Evolutionary conservation across 2,113 vertebrate genomes (phyloP).

Genomic region (Sprattus sprattus): DNA sequence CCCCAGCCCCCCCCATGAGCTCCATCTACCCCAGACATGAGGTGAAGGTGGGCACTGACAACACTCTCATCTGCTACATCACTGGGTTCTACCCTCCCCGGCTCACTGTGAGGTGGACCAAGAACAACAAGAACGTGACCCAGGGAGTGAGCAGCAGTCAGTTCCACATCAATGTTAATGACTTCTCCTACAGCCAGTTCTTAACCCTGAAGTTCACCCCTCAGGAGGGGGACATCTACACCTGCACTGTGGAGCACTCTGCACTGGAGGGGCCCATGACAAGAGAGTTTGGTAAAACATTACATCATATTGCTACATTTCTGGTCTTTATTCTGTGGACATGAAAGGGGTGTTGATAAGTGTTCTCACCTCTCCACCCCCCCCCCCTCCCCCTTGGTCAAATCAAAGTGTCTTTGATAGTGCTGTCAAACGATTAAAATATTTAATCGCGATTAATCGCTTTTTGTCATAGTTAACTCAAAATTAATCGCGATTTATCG

Average conservation of each 20-base stretch:
- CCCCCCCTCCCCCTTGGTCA: too few species aligned
- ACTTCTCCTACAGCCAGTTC: constrained; percentile 60
- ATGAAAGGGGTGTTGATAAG: too few species aligned
- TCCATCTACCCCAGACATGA: constrained; percentile 52
- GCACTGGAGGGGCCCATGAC: constrained; percentile 2
- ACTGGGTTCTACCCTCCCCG: constrained; percentile 71
- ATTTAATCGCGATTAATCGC: too few species aligned
- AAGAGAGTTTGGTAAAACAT: background rate
- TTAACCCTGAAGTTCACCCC: constrained; percentile 63
- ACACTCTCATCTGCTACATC: constrained; percentile 69
- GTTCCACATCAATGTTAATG: constrained; percentile 53
- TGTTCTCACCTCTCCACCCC: too few species aligned
- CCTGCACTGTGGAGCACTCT: too few species aligned
- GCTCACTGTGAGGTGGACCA: constrained; percentile 68
- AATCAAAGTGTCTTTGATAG: too few species aligned
- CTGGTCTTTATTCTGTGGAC: too few species aligned
- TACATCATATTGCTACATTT: background rate
- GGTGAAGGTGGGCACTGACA: constrained; percentile 51
- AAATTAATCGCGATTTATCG: too few species aligned
- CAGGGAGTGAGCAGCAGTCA: constrained; percentile 49
- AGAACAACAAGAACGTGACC: constrained; percentile 60
- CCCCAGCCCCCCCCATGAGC: constrained; percentile 60
- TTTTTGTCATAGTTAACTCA: too few species aligned
- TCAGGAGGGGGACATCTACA: too few species aligned
- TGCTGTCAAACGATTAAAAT: too few species aligned